Conservation (phyloP, 2,888 invertebrate genomes). For the Altica lythri region DNA sequence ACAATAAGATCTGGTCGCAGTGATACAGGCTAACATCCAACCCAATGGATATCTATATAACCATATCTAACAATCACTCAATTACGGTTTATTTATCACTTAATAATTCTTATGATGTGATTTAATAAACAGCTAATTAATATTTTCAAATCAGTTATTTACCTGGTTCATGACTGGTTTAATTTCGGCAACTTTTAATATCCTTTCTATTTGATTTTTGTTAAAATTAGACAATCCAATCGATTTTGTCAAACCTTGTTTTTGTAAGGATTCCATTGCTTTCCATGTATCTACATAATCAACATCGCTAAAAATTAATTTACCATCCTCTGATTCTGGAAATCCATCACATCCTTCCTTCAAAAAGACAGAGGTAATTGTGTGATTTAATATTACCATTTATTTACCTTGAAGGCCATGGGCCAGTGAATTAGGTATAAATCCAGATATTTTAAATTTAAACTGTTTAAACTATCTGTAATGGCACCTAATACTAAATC, state of each 20-base stretch:
- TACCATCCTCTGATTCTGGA: constrained; percentile 43
- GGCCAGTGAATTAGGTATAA: constrained; percentile 94
- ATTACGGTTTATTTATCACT: too few species aligned
- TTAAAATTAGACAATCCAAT: constrained; percentile 92
- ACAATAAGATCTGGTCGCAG: too few species aligned
- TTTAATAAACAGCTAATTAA: too few species aligned
- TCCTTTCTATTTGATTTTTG: constrained; percentile 71
- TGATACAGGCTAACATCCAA: too few species aligned
- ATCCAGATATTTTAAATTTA: constrained; percentile 80
- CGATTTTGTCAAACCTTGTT: constrained; percentile 71
- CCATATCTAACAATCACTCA: too few species aligned
- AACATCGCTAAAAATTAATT: constrained; percentile 60
- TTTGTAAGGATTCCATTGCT: constrained; percentile 76
- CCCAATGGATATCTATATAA: too few species aligned
- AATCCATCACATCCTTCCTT: constrained; percentile 46
- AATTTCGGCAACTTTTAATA: constrained; percentile 67
- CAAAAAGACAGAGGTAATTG: too few species aligned
- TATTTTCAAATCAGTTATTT: too few species aligned
- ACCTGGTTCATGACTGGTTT: constrained; percentile 62
- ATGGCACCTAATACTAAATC: constrained; percentile 76
- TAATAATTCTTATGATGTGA: too few species aligned
- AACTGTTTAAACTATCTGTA: constrained; percentile 69
- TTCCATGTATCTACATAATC: constrained; percentile 81
- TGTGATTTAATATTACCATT: too few species aligned
- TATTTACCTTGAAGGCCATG: constrained; percentile 74